These are phyloP conservation scores for Catonia carolina DNA, from an alignment of 2,888 invertebrate species.

Conservation along the genomic window DNA sequence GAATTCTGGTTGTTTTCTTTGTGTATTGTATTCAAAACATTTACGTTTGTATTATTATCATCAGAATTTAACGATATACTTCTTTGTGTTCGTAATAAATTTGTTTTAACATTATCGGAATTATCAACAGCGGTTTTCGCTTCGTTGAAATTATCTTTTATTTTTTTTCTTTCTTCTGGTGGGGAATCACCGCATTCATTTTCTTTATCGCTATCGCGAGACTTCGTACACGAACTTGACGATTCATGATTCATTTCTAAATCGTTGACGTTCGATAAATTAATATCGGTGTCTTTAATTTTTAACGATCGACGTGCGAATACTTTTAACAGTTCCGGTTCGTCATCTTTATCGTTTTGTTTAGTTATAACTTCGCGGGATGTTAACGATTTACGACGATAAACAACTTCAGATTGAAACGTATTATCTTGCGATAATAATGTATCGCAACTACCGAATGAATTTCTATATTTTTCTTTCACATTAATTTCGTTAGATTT, in stretches of 20 bases:
- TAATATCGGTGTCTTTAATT: constrained; percentile 61
- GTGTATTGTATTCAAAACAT: constrained; percentile 21
- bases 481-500: background rate
- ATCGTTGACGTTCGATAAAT: constrained; percentile 43
- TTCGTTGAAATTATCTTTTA: constrained; percentile 22
- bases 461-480: constrained; percentile 11
- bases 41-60: constrained; percentile 6
- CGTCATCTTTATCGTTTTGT: constrained; percentile 51
- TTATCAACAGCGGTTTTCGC: constrained; percentile 8
- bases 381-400: constrained; percentile 50
- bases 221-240: constrained; percentile 56
- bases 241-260: constrained; percentile 52
- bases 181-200: constrained; percentile 48
- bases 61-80: constrained; percentile 1
- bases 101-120: constrained; percentile 21
- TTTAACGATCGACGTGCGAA: constrained; percentile 74
- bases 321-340: constrained; percentile 74
- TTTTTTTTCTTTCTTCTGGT: constrained; percentile 23
- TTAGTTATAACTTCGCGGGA: constrained; percentile 36
- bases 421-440: constrained; percentile 21
- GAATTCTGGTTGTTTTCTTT: constrained; percentile 27
- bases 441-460: constrained; percentile 23
- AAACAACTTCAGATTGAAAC: constrained; percentile 46
- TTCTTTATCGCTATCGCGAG: constrained; percentile 67
- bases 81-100: background rate